These are phyloP conservation scores for Archaeoteleia sp. DNA, from an alignment of 2,888 invertebrate species.

Conservation along the genomic window DNA sequence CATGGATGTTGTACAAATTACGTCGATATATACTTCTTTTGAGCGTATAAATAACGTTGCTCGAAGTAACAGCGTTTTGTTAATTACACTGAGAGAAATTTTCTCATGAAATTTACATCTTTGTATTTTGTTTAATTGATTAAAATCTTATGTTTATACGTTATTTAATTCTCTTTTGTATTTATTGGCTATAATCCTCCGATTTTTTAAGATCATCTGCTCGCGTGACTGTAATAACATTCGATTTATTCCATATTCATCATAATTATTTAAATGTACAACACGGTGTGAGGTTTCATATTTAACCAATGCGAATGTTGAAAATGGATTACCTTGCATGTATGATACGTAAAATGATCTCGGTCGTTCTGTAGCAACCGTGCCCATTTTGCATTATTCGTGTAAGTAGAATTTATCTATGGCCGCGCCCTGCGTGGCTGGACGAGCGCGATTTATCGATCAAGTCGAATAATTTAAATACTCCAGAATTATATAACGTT, in stretches of 20 bases:
- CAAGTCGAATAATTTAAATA: constrained; percentile 30
- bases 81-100: too few species aligned
- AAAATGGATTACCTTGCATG: constrained; percentile 10
- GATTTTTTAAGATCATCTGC: constrained; percentile 14
- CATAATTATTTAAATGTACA: constrained; percentile 21
- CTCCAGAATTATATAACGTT: constrained; percentile 18
- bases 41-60: too few species aligned
- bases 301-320: constrained; percentile 23
- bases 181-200: too few species aligned
- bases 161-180: too few species aligned
- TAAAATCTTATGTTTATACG: too few species aligned
- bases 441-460: constrained; percentile 27
- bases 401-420: constrained; percentile 23
- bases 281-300: constrained; percentile 13
- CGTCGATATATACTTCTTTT: too few species aligned
- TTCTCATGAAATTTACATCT: too few species aligned
- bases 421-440: constrained; percentile 11
- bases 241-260: constrained; percentile 25
- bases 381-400: constrained; percentile 11
- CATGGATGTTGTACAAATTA: too few species aligned
- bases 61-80: too few species aligned
- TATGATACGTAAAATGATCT: constrained; percentile 12
- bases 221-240: constrained; percentile 16
- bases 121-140: too few species aligned
- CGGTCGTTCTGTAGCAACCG: not conserved